Evolutionary conservation across 2,797 vertebrate species (phyloP), one percentile per base, ranked within the genome.

Genomic region (Hippopotamyrus pictus): DNA sequence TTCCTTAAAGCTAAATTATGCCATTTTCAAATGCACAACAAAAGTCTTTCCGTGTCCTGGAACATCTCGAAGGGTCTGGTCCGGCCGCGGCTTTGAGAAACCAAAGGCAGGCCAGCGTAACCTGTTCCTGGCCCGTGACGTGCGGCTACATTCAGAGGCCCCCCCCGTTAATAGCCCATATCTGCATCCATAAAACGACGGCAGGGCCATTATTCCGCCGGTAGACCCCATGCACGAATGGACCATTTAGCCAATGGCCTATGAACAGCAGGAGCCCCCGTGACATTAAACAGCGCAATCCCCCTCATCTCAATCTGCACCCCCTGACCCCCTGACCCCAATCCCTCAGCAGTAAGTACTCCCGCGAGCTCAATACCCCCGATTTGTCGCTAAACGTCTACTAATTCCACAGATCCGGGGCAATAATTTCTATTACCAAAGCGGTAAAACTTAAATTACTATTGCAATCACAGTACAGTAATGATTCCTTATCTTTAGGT

Each of bases 251-350:
- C 93, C 93, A 94, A 90, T 87, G 91, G 92, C 90, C 93, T 93
- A 93, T 95, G 93, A 95, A 94, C 86, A 51, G 91, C 94, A 93
- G 90, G 90, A 92, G 93, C 92, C 90, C 92, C 91, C 88, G 93
- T 93, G 94, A 93, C 90, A 79, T 94, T 95, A 94, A 95, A 95
- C 95, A 94, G 93, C 94, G 94, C 95, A 95, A 96, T 95, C 94
- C 94, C 54, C 93, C 94, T 94, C 95, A 93, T 95, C 95, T 95
- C 94, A 96, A 95, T 96, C 94, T 93, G 93, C 92, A 93, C 93
- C 92, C 92, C 91, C 51, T 94, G 94, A 95, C 94, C 95, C 90
- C 88, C 37, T 94, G 95, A 95, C 95, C 94, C 90, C 14, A 46
- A 90, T 88, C n/a, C 88, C 90, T 86, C 89, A 92, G 91, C 93